Conservation (phyloP, 1,140 invertebrate genomes). For the Cotesia chilonis region DNA sequence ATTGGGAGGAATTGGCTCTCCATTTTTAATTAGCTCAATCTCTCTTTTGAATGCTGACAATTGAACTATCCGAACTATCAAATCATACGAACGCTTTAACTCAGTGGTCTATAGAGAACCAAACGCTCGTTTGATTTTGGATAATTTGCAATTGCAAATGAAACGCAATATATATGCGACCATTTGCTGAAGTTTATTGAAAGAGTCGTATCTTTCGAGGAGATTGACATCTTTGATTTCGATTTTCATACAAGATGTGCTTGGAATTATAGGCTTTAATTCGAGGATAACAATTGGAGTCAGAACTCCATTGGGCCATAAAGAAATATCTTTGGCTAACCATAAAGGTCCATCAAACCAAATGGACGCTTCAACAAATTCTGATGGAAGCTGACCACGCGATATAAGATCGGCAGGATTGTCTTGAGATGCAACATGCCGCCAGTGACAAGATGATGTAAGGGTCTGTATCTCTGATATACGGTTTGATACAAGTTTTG, state of each 20-base stretch:
- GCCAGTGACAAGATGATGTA: slow-evolving; percentile 38
- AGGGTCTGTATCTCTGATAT: slow-evolving; percentile 26
- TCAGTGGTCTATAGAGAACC: no score
- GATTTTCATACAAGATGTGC: neutral
- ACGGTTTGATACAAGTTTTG: neutral
- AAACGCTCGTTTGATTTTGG: no score
- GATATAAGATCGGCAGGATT: neutral
- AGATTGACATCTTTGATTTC: neutral
- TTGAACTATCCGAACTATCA: neutral
- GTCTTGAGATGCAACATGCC: slow-evolving; percentile 57
- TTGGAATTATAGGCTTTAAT: neutral
- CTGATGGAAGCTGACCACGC: neutral
- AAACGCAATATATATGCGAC: no score
- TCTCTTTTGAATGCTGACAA: slow-evolving; percentile 25
- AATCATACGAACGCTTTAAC: no score
- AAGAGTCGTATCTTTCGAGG: no score
- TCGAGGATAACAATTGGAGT: neutral
- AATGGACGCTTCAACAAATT: neutral
- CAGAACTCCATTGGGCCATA: neutral
- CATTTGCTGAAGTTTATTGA: no score
- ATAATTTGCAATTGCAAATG: no score
- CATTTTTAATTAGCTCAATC: neutral
- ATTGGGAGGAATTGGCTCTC: neutral
- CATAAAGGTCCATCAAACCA: neutral
- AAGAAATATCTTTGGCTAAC: neutral